A percentile compares a stretch with the other conserved stretches of the same genome.
phyloP scores from a whole-genome alignment of 2,113 vertebrate genomes.

The Salvelinus alpinus region DNA sequence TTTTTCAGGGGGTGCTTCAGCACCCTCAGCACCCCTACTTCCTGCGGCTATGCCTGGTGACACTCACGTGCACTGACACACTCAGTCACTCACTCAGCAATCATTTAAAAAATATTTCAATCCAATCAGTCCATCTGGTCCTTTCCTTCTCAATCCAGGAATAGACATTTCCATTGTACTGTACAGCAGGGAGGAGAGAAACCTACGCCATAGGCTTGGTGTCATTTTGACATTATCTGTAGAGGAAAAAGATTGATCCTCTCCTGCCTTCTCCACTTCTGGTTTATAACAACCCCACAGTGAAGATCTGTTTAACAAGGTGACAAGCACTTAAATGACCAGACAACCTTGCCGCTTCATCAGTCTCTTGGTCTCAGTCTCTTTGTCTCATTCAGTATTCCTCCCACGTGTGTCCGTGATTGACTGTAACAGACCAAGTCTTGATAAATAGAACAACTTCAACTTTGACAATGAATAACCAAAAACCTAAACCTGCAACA shows the following conservation, averaged over 20 bases:
- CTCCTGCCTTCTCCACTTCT: not conserved
- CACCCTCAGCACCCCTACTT: no score
- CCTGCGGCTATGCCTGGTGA: no score
- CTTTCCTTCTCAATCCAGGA: no score
- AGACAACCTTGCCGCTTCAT: constrained; percentile 18
- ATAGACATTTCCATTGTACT: not conserved
- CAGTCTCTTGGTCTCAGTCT: constrained; percentile 2
- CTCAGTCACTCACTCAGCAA: not conserved
- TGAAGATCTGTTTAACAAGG: constrained; percentile 1
- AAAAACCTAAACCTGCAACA: no score
- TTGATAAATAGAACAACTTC: constrained; percentile 44
- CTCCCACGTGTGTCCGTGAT: constrained; percentile 33
- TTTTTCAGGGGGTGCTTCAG: no score
- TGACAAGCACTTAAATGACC: constrained; percentile 3
- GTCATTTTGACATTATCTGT: no score
- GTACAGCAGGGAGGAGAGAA: not conserved
- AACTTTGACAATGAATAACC: no score
- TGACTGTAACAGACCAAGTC: constrained; percentile 38
- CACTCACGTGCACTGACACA: not conserved
- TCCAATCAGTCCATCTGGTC: no score
- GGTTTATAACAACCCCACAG: constrained; percentile 2
- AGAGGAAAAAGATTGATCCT: not conserved
- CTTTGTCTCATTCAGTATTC: constrained; percentile 47
- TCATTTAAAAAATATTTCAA: no score
- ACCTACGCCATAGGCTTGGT: no score